Conservation (phyloP, 2,797 vertebrate genomes). For the Picus viridis region DNA sequence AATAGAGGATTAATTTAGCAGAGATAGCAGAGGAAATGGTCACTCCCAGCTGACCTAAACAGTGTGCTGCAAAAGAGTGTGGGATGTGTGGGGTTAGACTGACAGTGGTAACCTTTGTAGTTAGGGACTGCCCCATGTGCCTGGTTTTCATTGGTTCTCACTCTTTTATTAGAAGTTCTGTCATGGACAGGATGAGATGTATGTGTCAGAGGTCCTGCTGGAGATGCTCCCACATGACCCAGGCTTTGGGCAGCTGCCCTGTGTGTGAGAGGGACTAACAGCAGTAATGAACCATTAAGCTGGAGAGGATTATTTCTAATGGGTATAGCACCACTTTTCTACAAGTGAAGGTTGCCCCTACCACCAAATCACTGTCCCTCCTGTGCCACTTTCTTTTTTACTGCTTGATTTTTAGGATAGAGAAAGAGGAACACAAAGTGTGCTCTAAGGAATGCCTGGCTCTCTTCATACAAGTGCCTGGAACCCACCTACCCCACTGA, state of each 20-base stretch:
- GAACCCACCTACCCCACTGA: neutral
- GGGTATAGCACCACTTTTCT: neutral
- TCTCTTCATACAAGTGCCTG: neutral
- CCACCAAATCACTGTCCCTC: neutral
- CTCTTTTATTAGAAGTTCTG: neutral
- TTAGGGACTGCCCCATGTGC: neutral
- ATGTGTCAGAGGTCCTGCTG: neutral
- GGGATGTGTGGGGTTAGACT: neutral
- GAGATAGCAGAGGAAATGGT: neutral
- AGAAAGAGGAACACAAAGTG: rapidly evolving
- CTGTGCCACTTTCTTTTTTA: neutral
- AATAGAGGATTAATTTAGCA: neutral
- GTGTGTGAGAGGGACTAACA: rapidly evolving
- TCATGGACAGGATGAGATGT: neutral
- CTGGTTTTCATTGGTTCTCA: neutral
- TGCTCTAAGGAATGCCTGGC: neutral
- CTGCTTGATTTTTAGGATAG: neutral
- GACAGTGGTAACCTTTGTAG: neutral
- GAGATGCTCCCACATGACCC: rapidly evolving
- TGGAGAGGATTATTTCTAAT: neutral
- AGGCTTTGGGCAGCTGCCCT: neutral
- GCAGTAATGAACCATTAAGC: neutral
- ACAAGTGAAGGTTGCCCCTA: neutral
- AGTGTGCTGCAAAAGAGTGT: neutral
- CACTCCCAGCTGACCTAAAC: neutral